phyloP scores from a whole-genome alignment of 2,888 invertebrate species.

The Diplazon laetatorius region DNA sequence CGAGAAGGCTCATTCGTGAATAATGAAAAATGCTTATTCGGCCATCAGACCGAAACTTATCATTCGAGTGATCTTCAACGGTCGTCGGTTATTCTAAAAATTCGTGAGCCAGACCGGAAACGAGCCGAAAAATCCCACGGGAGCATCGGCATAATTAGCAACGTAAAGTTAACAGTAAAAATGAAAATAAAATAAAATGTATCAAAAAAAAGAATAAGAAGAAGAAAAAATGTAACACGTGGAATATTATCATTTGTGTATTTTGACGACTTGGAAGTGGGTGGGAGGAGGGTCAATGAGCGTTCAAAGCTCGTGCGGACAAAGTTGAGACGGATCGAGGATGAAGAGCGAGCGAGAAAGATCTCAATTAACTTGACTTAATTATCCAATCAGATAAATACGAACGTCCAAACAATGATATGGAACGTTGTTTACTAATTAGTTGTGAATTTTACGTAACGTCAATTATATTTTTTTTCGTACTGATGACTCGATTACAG shows the following conservation, averaged over 20 bases:
- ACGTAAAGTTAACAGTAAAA: slow-evolving; percentile 41
- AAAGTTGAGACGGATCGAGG: slow-evolving; percentile 38
- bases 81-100: slow-evolving; percentile 17
- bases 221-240: slow-evolving; percentile 3
- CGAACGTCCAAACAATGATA: slow-evolving; percentile 28
- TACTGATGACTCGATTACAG: slow-evolving; percentile 20
- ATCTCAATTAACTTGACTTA: slow-evolving; percentile 53
- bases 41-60: not conserved
- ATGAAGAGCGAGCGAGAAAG: no score
- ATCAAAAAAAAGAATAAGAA: not conserved
- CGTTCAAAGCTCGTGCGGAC: slow-evolving; percentile 36
- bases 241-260: slow-evolving; percentile 19
- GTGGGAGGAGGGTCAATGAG: slow-evolving; percentile 35
- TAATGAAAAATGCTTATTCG: no score
- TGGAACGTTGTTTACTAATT: slow-evolving; percentile 45
- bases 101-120: slow-evolving; percentile 56
- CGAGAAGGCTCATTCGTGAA: no score
- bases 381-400: slow-evolving; percentile 51
- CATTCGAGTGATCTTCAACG: slow-evolving; percentile 6
- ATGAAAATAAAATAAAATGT: not conserved
- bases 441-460: slow-evolving; percentile 35
- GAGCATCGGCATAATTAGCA: slow-evolving; percentile 59
- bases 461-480: slow-evolving; percentile 18
- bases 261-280: slow-evolving; percentile 31
- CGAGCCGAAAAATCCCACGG: slow-evolving; percentile 59